Base-by-base conservation (phyloP, 2,888 invertebrate species). In the Mimumesa dahlbomi region DNA sequence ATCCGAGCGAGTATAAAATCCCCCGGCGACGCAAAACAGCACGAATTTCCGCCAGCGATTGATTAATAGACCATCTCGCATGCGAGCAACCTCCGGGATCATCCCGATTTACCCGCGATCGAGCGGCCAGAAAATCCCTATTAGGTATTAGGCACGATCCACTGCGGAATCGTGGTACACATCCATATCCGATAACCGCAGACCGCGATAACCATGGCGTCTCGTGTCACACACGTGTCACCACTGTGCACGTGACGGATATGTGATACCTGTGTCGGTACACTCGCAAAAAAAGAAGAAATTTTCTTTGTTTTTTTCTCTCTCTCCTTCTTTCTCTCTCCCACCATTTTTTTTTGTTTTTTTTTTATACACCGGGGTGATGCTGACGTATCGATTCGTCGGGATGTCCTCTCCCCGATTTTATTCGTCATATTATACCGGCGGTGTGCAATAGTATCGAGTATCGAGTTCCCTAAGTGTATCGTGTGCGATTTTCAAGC, bases 81-180 rank as follows among this genome's bases (percentile, higher is more conserved):
- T 16, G 42, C 40, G 36, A n/a, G n/a, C n/a, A n/a, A n/a, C 43
- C 43, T 13, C 36, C 29, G 21, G 63, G 43, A 62, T 62, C 21
- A 70, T 59, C 59, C 59, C 29, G 67, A 62, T 67, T 77, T 73
- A 72, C 67, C 46, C 52, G 56, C 48, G 65, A 5, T 11, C 59
- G 52, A 43, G 54, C 61, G 68, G 56, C 63, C 70, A 69, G 73
- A 75, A 81, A 81, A 81, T 79, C 67, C 64, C 63, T 46, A 58
- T 69, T 75, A 73, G 67, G 56, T 57, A 69, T 68, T 66, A 66
- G 56, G 40, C 42, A 54, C 61, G 61, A 42, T 69, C 48, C 53
- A 18, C 63, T 48, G 58, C 73, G 68, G 73, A 79, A 79, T 79
- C 64, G 65, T 59, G 52, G 31, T 29, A 21, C 36, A 13, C 21